phyloP scores from a whole-genome alignment of 2,113 vertebrate species.

The rat (Rattus norvegicus) region GRCr8 NC_086026.1:69275501-69276000 shows the following conservation, averaged over 20 bases:
- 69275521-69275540: background rate
- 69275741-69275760: background rate
- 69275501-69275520: background rate
- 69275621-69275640: background rate
- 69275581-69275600: background rate
- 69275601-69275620: background rate
- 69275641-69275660: background rate
- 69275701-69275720: background rate
- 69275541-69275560: too few species aligned
- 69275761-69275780: background rate
- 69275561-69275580: background rate
- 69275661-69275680: background rate
- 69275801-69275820: background rate
- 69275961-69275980: constrained; percentile 18
- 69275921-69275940: background rate
- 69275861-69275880: background rate
- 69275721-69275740: background rate
- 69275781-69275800: background rate
- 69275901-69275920: background rate
- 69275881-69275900: background rate
- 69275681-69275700: background rate
- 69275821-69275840: constrained; percentile 4
- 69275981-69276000: background rate
- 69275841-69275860: background rate
- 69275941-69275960: background rate